phyloP scores from a whole-genome alignment of 2,113 vertebrate species.

The Marcusenius ussheri region DNA sequence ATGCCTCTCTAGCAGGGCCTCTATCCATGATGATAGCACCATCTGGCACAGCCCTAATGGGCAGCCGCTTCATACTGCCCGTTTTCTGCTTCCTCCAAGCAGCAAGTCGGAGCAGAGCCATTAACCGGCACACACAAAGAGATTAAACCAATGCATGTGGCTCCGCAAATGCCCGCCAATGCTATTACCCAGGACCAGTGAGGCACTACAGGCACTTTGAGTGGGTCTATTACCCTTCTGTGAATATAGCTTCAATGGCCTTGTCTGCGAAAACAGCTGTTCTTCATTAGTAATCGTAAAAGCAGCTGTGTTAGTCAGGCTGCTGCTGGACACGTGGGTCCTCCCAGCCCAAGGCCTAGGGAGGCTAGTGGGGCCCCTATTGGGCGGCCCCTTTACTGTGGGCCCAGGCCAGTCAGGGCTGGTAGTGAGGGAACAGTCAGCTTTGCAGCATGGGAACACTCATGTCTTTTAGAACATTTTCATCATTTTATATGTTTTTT shows the following conservation, averaged over 20 bases:
- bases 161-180: background rate
- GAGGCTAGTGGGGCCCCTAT: slow-evolving; percentile 41
- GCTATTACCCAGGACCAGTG: background rate
- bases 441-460: slow-evolving; percentile 9
- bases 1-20: background rate
- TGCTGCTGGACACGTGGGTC: slow-evolving; percentile 31
- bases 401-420: slow-evolving; percentile 2
- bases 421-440: background rate
- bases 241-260: slow-evolving; percentile 17
- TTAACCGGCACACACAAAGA: background rate
- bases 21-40: background rate
- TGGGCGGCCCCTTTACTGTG: background rate
- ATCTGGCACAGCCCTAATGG: background rate
- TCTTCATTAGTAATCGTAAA: slow-evolving; percentile 37
- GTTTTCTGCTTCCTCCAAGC: background rate
- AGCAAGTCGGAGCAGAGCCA: background rate
- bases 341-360: background rate
- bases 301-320: slow-evolving; percentile 30
- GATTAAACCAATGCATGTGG: background rate
- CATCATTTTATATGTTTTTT: background rate
- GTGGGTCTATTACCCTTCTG: slow-evolving; percentile 9
- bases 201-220: slow-evolving; percentile 20
- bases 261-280: slow-evolving; percentile 38
- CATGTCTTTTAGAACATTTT: background rate
- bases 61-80: background rate